These are phyloP conservation scores for Conchocele bisecta DNA, from an alignment of 2,888 invertebrate genomes.

Conservation along the genomic window DNA sequence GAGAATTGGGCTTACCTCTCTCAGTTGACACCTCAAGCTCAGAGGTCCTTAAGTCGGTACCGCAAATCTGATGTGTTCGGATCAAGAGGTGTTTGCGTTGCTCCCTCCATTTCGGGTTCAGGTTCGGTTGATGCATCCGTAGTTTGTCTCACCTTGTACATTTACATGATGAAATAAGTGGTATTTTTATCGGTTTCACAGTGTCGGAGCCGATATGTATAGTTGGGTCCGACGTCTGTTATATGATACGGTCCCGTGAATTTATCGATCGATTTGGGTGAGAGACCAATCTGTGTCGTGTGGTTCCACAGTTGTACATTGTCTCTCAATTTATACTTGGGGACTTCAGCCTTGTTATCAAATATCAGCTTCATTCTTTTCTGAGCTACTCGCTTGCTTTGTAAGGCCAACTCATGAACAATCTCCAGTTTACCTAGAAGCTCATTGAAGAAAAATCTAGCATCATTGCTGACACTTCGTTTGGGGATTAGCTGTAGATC, in stretches of 20 bases:
- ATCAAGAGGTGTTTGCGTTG: too few species aligned
- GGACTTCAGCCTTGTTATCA: slow-evolving; percentile 21
- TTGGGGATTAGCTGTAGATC: slow-evolving; percentile 20
- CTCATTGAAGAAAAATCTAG: slow-evolving; percentile 2
- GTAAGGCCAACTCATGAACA: slow-evolving; percentile 6
- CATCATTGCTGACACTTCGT: background rate
- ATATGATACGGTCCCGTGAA: slow-evolving; percentile 42
- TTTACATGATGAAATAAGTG: too few species aligned
- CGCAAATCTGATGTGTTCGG: too few species aligned
- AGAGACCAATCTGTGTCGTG: slow-evolving; percentile 16
- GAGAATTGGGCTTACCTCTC: too few species aligned
- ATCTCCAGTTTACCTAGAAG: slow-evolving; percentile 8
- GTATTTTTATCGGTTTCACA: slow-evolving; percentile 1
- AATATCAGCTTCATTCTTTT: slow-evolving; percentile 11
- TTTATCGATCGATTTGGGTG: slow-evolving; percentile 23
- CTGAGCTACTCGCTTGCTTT: slow-evolving; percentile 22
- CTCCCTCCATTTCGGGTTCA: too few species aligned
- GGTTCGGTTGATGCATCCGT: too few species aligned
- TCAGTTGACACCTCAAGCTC: too few species aligned
- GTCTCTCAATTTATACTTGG: slow-evolving; percentile 16
- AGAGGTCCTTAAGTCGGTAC: too few species aligned
- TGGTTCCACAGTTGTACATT: slow-evolving; percentile 11
- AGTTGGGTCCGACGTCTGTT: slow-evolving; percentile 6
- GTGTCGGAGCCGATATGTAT: slow-evolving; percentile 25
- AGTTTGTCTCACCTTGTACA: too few species aligned